Base-by-base conservation (phyloP, 2,113 vertebrate genomes). In the Salminus brasiliensis region DNA sequence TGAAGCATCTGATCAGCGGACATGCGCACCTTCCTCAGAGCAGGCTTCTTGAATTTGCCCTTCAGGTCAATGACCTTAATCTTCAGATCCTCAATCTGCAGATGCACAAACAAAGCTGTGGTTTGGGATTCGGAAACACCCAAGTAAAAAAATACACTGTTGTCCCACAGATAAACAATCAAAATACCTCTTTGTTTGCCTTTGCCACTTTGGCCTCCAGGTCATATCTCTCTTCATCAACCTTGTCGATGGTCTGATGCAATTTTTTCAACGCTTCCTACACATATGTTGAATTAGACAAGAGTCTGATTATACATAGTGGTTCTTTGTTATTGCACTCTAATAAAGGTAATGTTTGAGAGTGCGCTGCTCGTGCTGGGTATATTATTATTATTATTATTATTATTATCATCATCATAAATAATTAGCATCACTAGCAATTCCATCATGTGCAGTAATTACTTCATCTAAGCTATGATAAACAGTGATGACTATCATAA, bases 191-290 rank as follows among this genome's bases (percentile, higher is more conserved):
- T 91, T 97, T 97, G 55, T 47, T 85, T 41, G 91, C 90, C 87
- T 98, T 98, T 49, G 85, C 81, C 29, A 97, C 91, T 92, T 93
- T 98, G 74, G 90, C 3, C 63, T 92, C 88, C 88, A 94, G 83
- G 88, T 98, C 98, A 0, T 98, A 98, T 80, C 97, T 94, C 55
- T 98, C 96, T 76, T 99, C 98, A 90, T 99, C 97, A 4, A 95
- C 88, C 6, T 85, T 87, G 0, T 98, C 96, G 16, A 98, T 88
- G 90, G 93, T 92, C 23, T 93, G 86, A 15, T 95, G 92, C 59
- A 99, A 82, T 83, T 98, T 95, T 80, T 90, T 97, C 92, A 94
- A 95, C 32, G 95, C 82, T 0, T 99, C 97, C 98, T 99, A 79
- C 81, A 5, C 0, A 6, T 15, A 74, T 30, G 23, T 53, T 53